Base-by-base conservation (phyloP, 2,888 invertebrate species). In the Coleophora deauratella region DNA sequence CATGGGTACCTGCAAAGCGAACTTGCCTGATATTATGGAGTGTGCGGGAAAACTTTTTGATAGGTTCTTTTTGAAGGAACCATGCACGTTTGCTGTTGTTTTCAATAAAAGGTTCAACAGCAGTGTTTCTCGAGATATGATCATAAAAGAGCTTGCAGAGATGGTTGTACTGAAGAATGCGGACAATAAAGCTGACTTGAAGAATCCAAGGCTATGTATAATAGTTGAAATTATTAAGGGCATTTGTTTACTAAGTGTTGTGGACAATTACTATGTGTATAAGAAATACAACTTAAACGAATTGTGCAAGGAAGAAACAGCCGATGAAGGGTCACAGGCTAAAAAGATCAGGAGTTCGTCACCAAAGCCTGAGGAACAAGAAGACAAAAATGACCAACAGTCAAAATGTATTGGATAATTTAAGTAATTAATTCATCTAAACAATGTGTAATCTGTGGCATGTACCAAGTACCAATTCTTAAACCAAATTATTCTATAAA, bases 201-300 rank as follows among this genome's bases (percentile, higher is more conserved):
- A 91, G 60, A 88, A 89, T 63, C 92, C 97, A 9, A 89, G 93
- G 45, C 75, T 93, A 31, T 91, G 94, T 4, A 88, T 98, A 38
- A 85, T 96, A 48, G 90, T 97, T 27, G 97, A 98, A 86, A 86
- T 97, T 34, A 89, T 97, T 37, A 91, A 92, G 59, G 91, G 90
- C 15, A 88, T 92, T 56, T 95, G 95, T 57, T 91, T 95, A 50
- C 62, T 98, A 9, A 91, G 93, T 46, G 89, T 97, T 42, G 89
- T 95, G 27, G 91, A 92, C 27, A 89, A 95, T 70, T 97, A 93
- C 73, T 87, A 88, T 58, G 88, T 88, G 49, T 91, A 89, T 65
- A 93, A 91, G 56, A 97, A 96, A 68, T 97, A 94, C 75, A 97
- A 97, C 82, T 79, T 97, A 44, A 72, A 90, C 45, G 93, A 95